Evolutionary conservation across 2,888 invertebrate genomes (phyloP).

Genomic region (Ceratothoa steindachneri): DNA sequence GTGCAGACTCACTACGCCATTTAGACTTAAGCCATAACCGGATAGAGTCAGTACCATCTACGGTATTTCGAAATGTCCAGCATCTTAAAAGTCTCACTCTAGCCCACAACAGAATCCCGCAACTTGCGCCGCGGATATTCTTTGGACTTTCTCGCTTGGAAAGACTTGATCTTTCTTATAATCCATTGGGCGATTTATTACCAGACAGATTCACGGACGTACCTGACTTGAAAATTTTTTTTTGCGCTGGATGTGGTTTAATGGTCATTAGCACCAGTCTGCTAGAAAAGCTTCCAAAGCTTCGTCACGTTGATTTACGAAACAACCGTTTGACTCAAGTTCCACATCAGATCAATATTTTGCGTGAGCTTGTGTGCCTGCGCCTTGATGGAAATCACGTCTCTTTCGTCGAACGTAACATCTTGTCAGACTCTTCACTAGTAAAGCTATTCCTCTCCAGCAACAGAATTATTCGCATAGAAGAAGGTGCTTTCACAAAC

Average conservation of each 20-base stretch:
- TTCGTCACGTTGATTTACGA: conserved; percentile 47
- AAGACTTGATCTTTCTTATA: conserved; percentile 69
- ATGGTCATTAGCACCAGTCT: conserved; percentile 72
- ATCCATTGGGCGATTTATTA: conserved; percentile 68
- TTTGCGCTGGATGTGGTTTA: conserved; percentile 69
- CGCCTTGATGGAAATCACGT: conserved; percentile 72
- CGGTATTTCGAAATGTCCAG: conserved; percentile 69
- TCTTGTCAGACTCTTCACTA: conserved; percentile 53
- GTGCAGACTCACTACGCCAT: conserved; percentile 67
- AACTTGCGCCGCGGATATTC: conserved; percentile 59
- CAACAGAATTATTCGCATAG: conserved; percentile 70
- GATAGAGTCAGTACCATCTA: conserved; percentile 70
- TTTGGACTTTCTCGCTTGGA: conserved; percentile 68
- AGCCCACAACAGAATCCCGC: conserved; percentile 49
- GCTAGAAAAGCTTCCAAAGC: conserved; percentile 57
- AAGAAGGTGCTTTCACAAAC: conserved; percentile 69
- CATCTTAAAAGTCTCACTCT: conserved; percentile 60
- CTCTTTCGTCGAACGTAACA: conserved; percentile 58
- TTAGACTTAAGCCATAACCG: conserved; percentile 70
- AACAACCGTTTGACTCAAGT: conserved; percentile 47
- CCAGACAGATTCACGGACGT: conserved; percentile 62
- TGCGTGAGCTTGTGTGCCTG: conserved; percentile 42
- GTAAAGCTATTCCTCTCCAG: conserved; percentile 62
- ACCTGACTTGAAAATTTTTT: conserved; percentile 66
- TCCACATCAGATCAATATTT: conserved; percentile 26